A percentile compares a stretch with the other conserved stretches of the same genome.
Evolutionary conservation across 1,140 invertebrate species (phyloP).

Genomic region (Steinernema khuongi): DNA sequence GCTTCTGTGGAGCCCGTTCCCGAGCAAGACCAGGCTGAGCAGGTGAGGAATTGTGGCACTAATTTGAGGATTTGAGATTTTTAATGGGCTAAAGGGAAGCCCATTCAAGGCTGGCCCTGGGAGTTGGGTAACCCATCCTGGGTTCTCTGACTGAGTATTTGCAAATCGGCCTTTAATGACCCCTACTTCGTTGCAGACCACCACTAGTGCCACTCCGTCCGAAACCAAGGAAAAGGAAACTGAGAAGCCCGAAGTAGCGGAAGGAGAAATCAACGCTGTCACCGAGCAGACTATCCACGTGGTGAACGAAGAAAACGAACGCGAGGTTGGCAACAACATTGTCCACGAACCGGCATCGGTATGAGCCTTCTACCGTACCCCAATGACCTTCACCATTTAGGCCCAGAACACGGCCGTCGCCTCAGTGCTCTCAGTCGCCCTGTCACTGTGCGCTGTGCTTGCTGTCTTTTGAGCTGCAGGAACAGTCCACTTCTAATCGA

Average conservation of each 20-base stretch:
- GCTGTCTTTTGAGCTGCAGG: no score
- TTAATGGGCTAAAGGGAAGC: no score
- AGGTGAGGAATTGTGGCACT: constrained; percentile 8
- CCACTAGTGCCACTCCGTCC: neutral
- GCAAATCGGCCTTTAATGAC: no score
- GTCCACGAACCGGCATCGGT: neutral
- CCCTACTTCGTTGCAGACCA: neutral
- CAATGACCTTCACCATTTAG: neutral
- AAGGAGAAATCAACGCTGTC: neutral
- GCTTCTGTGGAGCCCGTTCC: constrained; percentile 3
- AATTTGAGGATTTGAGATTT: no score
- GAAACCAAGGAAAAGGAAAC: constrained; percentile 1
- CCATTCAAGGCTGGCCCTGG: no score
- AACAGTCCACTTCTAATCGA: neutral
- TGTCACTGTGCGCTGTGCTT: neutral
- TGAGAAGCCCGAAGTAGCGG: neutral
- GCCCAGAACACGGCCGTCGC: neutral
- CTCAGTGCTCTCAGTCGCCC: neutral
- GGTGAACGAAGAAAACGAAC: neutral
- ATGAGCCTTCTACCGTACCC: neutral
- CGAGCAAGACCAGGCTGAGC: neutral
- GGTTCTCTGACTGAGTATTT: no score
- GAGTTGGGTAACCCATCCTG: no score
- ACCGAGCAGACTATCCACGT: constrained; percentile 3
- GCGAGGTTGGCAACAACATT: constrained; percentile 1